Conservation (phyloP, 2,888 invertebrate genomes). For the Xiphydria camelus region DNA sequence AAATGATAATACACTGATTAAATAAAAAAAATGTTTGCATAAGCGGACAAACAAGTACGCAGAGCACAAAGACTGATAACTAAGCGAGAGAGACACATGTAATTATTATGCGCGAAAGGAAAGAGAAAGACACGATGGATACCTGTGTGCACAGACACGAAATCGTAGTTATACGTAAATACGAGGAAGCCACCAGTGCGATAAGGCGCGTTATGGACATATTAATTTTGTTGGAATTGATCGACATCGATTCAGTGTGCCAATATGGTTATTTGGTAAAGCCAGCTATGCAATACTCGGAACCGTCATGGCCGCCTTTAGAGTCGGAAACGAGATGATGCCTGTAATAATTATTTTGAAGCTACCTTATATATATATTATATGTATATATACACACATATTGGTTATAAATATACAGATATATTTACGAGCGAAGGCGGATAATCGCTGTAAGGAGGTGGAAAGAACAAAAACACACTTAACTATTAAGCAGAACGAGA, state of each 20-base stretch:
- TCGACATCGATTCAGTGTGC: conserved; percentile 8
- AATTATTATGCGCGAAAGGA: conserved; percentile 12
- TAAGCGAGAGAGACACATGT: conserved; percentile 34
- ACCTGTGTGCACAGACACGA: too few species aligned
- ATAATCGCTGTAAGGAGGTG: background rate
- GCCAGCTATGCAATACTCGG: conserved; percentile 39
- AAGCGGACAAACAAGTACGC: conserved; percentile 24
- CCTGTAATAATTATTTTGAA: background rate
- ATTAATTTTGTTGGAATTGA: too few species aligned
- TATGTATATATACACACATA: background rate
- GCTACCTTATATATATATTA: background rate
- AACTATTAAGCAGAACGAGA: conserved; percentile 43
- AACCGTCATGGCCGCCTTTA: conserved; percentile 30
- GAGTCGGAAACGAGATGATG: conserved; percentile 30
- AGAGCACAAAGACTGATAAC: conserved; percentile 48
- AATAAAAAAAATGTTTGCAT: conserved; percentile 6
- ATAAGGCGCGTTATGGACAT: too few species aligned
- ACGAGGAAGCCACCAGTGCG: too few species aligned
- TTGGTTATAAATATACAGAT: background rate
- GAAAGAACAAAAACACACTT: conserved; percentile 20
- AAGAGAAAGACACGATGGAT: conserved; percentile 3
- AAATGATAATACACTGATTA: background rate
- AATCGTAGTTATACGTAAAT: too few species aligned
- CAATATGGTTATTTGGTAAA: conserved; percentile 25
- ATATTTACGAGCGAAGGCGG: background rate